Evolutionary conservation across 1,140 invertebrate species (phyloP), one percentile per base, ranked within the genome.

Genomic region (Formica selysi): DNA sequence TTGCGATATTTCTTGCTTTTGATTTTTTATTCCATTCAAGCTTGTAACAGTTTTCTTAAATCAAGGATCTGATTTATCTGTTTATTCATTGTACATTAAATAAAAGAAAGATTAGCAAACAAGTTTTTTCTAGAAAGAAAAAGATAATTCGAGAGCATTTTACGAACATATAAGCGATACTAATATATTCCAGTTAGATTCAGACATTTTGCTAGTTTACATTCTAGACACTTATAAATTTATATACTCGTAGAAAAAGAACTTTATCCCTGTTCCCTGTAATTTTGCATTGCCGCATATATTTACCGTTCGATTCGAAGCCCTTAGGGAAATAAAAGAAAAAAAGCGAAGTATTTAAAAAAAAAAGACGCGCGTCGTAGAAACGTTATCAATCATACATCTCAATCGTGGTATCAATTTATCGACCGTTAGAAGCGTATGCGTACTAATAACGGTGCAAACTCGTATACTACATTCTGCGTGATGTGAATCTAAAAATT

Each of bases 361-460:
- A 51, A 51, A 51, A 48, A 48, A 48, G 2, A 48, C 2, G 8
- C n/a, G n/a, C 51, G 41, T 59, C 65, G n/a, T 19, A 19, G 48
- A 51, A 51, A 29, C 67, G 67, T 41, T 73, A 81, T 65, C 79
- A 61, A 71, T 81, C 79, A 73, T 44, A 70, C 29, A 38, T 81
- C 67, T 81, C 67, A 38, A 81, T 73, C 79, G 51, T 7, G 19
- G 67, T 13, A 73, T 57, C 64, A 38, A 80, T 38, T n/a, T 44
- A 22, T 13, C 8, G 44, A 81, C 79, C 79, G 79, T 61, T 81
- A 71, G 54, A 73, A n/a, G 79, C 51, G 54, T 22, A 22, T 22
- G 22, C 22, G 22, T 22, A 22, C 22, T 73, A 73, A 83, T 83
- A 83, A 83, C 79, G 67, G 54, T 44, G 65, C 22, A 44, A 44